Evolutionary conservation across 35 echinoderm and acorn worm species (phyloP), one percentile per base, ranked within the genome.

Genomic region (Hemicentrotus pulcherrimus): DNA sequence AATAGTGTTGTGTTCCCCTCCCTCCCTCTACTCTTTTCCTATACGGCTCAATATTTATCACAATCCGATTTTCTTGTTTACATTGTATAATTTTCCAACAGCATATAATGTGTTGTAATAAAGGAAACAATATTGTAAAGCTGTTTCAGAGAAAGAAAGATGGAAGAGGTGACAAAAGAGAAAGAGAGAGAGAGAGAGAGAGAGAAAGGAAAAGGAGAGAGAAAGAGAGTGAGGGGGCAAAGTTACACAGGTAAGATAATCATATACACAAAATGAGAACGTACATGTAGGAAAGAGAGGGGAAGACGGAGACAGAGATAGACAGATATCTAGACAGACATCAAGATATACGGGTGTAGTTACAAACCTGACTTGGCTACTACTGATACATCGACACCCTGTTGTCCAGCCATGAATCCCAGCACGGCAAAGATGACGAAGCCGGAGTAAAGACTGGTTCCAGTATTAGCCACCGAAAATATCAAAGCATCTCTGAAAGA

Each of bases 391-490:
- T 91, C 86, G 18, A 97, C 91, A 18, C 91, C 94, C 48, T 98
- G 95, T 46, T 95, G 94, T 46, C 78, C 95, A 4, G 97, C 96
- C 97, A 98, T 98, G 60, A 98, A 98, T 9, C 97, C 95, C 31
- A 99, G 86, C 45, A 97, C 94, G 28, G 98, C 95, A 46, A 99
- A 98, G 55, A 98, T 98, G 19, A 98, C 97, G 45, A 98, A 86
- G 0, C 98, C 98, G 86, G 96, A 95, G 46, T 96, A 99, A 1
- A 99, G 95, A 97, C 98, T 99, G 2, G 98, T 99, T n/a, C 95
- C 95, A 88, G 92, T 95, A 86, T 99, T 99, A 3, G 95, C 94
- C 22, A 78, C 48, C 4, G 96, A 91, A 94, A 99, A 99, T 31
- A 97, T 95, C 46, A 99, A 85, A 48, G 95, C 96, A 70, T 99